Evolutionary conservation across 2,888 invertebrate species (phyloP), one percentile per base, ranked within the genome.

Genomic region (Orthosia incerta): DNA sequence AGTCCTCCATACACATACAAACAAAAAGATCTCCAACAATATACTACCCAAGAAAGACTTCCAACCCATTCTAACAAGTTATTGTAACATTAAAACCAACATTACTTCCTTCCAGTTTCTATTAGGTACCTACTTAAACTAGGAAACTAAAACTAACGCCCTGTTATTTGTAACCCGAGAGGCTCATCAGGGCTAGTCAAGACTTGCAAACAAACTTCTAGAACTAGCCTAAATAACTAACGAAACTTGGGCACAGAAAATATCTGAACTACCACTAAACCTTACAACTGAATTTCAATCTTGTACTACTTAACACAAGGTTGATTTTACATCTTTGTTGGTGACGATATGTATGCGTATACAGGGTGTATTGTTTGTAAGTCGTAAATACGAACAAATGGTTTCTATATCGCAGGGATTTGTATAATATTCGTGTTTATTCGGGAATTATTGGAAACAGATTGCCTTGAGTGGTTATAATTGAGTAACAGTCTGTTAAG

Each of bases 101-200:
- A 53, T 69, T 71, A 72, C 56, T 67, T 20, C 57, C 26, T 69
- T 59, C 68, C 50, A 78, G 61, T 70, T 76, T 79, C 65, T 75
- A 67, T 76, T 79, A 39, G 39, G 39, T 9, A 79, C 70, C 51
- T 65, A 81, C 75, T 81, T 81, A 62, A 83, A 76, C 71, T 56
- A 26, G 48, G 69, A 69, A 80, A 79, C 67, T 73, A 65, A 74
- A 83, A 80, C 72, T 61, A 73, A 65, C 62, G 53, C 64, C 59
- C 64, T 56, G 61, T 66, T 80, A 78, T 83, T 81, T 78, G 84
- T 73, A 65, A 78, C 84, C 71, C 72, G 20, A 78, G 83, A 76
- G 74, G 74, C 84, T 83, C 80, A 81, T 83, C 84, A 83, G 20
- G 61, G 74, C 71, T 73, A 80, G 74, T 83, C 71, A 80, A 68